Base-by-base conservation (phyloP, 1,140 invertebrate species). In the Eufriesea mexicana region DNA sequence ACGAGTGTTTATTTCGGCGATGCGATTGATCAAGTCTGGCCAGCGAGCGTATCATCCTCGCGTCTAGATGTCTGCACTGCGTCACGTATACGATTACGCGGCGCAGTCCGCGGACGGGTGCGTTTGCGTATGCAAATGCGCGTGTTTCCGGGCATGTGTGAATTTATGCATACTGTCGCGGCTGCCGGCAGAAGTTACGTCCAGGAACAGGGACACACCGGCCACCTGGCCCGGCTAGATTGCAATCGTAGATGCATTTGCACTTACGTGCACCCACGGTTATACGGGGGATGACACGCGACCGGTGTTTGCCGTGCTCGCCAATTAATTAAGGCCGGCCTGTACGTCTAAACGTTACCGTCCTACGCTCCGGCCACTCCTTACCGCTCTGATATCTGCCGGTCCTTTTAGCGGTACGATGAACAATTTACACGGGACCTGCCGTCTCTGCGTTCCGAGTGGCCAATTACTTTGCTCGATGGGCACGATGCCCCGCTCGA, bases 81-180 rank as follows among this genome's bases (percentile, higher is more conserved):
- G 82, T 84, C 82, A 79, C 67, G 59, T 84, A 73, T 84, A 79
- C 82, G 82, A 84, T 84, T 84, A 84, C 82, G 77, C 59, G 68
- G 45, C 35, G 66, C 49, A 25, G 82, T 23, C 23, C 82, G 82
- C 82, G 77, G 61, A 73, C 57, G 72, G 79, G 84, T 83, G 66
- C 84, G 79, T 85, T 83, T 84, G 78, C 83, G 54, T 84, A 81
- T 85, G 84, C 84, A 83, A 85, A 85, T 85, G 72, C 73, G 16
- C 84, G 79, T 83, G 79, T 82, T 83, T 85, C 84, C 75, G 84
- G 80, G 72, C 84, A 83, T 83, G 84, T 85, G 79, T 85, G 79
- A 85, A 85, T 85, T 85, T 85, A 85, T 85, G 84, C 84, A 85
- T 83, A 73, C 83, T 79, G 83, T 84, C 83, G 78, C 54, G 47